Evolutionary conservation across 2,888 invertebrate species (phyloP).

Genomic region (Eristalis pertinax): DNA sequence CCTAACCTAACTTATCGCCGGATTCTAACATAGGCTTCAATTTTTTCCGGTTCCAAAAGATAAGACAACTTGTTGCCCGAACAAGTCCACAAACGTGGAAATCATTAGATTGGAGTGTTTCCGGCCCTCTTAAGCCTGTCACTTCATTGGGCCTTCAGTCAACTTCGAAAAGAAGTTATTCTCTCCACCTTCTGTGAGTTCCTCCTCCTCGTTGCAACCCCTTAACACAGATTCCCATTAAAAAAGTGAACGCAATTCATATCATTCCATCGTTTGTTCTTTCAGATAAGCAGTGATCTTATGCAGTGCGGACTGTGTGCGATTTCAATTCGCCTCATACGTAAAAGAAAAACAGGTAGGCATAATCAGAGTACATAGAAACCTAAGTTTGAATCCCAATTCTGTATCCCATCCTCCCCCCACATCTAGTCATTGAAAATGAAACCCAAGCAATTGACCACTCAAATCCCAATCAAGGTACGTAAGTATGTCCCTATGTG

Average conservation of each 20-base stretch:
- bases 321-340: slow-evolving; percentile 90
- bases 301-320: slow-evolving; percentile 88
- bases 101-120: too few relatives aligned
- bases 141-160: too few relatives aligned
- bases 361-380: slow-evolving; percentile 32
- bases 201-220: too few relatives aligned
- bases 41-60: too few relatives aligned
- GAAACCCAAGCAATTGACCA: slow-evolving; percentile 26
- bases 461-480: slow-evolving; percentile 30
- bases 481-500: slow-evolving; percentile 56
- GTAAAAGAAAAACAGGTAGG: slow-evolving; percentile 92
- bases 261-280: background rate
- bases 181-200: too few relatives aligned
- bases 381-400: slow-evolving; percentile 62
- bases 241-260: background rate
- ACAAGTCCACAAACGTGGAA: too few relatives aligned
- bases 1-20: too few relatives aligned
- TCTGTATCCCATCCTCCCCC: slow-evolving; percentile 57
- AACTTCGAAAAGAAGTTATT: too few relatives aligned
- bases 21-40: too few relatives aligned
- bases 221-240: too few relatives aligned
- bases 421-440: slow-evolving; percentile 56
- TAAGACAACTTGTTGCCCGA: too few relatives aligned
- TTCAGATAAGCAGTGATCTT: slow-evolving; percentile 89
- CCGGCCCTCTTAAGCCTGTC: too few relatives aligned